phyloP scores from a whole-genome alignment of 1,140 invertebrate species.

The Ptiloglossa arizonensis region DNA sequence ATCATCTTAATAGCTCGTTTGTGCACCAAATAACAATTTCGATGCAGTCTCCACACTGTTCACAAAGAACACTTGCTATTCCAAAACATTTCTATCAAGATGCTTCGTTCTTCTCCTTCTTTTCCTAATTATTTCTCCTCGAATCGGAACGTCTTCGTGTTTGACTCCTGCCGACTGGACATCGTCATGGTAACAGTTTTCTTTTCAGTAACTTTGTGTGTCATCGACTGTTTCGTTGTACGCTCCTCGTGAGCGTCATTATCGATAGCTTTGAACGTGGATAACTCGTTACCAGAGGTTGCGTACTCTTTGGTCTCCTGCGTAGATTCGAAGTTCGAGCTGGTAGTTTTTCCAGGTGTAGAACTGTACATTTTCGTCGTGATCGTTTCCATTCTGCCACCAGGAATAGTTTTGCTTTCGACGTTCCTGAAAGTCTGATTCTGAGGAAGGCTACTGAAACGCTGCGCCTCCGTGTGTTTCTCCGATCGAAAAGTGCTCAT shows the following conservation, averaged over 20 bases:
- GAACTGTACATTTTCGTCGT: constrained; percentile 80
- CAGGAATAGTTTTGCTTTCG: constrained; percentile 69
- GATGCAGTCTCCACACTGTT: background rate
- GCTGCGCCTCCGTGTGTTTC: constrained; percentile 37
- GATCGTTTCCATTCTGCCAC: constrained; percentile 73
- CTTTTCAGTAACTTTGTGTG: constrained; percentile 82
- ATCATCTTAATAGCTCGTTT: background rate
- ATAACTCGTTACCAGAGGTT: constrained; percentile 70
- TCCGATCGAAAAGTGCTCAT: constrained; percentile 74
- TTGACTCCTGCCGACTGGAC: constrained; percentile 80
- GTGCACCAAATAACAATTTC: background rate
- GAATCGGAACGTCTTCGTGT: constrained; percentile 81
- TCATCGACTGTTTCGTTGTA: constrained; percentile 81
- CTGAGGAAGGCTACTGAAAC: constrained; percentile 54
- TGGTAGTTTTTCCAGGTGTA: constrained; percentile 72
- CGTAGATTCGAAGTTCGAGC: constrained; percentile 77
- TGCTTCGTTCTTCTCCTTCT: too few species aligned
- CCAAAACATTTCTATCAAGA: background rate
- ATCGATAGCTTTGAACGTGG: constrained; percentile 72
- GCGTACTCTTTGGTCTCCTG: constrained; percentile 77
- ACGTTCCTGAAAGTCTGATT: constrained; percentile 71
- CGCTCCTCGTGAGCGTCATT: constrained; percentile 80
- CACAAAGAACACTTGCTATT: background rate
- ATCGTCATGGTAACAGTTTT: constrained; percentile 81
- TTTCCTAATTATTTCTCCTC: constrained; percentile 72